Conservation (phyloP, 2,113 vertebrate species). For the Solea senegalensis region DNA sequence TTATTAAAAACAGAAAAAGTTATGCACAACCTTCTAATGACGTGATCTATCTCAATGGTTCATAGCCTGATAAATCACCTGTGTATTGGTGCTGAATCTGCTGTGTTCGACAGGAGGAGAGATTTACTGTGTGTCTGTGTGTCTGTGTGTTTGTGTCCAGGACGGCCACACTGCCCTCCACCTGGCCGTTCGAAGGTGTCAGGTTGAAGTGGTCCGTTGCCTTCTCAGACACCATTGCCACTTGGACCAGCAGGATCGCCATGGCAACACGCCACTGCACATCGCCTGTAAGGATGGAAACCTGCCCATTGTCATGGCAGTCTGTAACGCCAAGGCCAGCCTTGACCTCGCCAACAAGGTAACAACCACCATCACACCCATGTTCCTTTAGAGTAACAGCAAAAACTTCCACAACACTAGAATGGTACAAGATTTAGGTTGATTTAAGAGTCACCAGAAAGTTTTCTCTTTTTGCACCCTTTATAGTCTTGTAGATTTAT, state of each 20-base stretch:
- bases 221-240: slow-evolving; percentile 86
- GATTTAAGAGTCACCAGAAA: no score
- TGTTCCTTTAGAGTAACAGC: not conserved
- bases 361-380: not conserved
- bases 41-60: no score
- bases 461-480: no score
- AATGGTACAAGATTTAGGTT: not conserved
- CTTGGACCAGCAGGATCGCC: slow-evolving; percentile 92
- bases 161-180: slow-evolving; percentile 96
- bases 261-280: slow-evolving; percentile 93
- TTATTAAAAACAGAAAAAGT: no score
- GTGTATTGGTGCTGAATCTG: not conserved
- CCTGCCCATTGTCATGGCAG: slow-evolving; percentile 85
- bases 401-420: not conserved
- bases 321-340: slow-evolving; percentile 87
- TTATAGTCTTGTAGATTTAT: no score
- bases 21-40: no score
- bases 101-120: not conserved
- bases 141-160: slow-evolving; percentile 74
- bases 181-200: slow-evolving; percentile 93
- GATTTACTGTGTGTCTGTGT: not conserved
- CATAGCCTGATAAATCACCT: no score
- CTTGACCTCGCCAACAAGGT: slow-evolving; percentile 95
- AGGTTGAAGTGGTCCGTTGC: slow-evolving; percentile 93
- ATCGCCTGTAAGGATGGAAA: slow-evolving; percentile 98